Evolutionary conservation across 2,113 vertebrate species (phyloP).

Genomic region (Regulus satrapa): DNA sequence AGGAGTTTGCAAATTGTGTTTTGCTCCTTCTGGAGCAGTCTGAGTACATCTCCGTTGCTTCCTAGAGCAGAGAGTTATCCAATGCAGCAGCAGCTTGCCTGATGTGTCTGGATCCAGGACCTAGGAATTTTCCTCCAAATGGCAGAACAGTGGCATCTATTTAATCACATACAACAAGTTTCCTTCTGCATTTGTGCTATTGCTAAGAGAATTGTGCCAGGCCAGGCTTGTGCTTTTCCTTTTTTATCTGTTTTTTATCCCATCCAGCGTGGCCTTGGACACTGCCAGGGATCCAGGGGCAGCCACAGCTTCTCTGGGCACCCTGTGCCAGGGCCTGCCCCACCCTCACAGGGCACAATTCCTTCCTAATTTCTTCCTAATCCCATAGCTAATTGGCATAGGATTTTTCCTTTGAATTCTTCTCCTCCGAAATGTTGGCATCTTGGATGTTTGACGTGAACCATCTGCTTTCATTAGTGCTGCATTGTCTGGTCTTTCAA

Average conservation of each 20-base stretch:
- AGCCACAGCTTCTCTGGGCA: background rate
- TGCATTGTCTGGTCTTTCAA: background rate
- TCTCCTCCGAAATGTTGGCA: background rate
- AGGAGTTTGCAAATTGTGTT: background rate
- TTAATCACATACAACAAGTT: background rate
- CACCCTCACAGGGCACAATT: background rate
- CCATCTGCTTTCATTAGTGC: background rate
- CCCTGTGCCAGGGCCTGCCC: background rate
- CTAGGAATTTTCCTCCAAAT: background rate
- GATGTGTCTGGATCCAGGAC: fast-evolving
- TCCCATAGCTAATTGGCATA: background rate
- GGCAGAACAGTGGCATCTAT: background rate
- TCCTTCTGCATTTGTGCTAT: background rate
- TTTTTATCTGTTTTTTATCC: background rate
- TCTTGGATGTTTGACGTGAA: background rate
- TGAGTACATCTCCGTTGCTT: background rate
- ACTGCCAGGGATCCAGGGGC: background rate
- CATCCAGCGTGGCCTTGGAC: fast-evolving
- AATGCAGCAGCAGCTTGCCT: background rate
- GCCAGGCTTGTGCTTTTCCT: fast-evolving
- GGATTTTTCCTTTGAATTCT: background rate
- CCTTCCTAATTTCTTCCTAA: background rate
- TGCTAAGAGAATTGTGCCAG: background rate
- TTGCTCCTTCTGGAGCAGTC: background rate
- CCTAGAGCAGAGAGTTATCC: background rate